Evolutionary conservation across 2,888 invertebrate species (phyloP).

Genomic region (Drosophila sordidapex): DNA sequence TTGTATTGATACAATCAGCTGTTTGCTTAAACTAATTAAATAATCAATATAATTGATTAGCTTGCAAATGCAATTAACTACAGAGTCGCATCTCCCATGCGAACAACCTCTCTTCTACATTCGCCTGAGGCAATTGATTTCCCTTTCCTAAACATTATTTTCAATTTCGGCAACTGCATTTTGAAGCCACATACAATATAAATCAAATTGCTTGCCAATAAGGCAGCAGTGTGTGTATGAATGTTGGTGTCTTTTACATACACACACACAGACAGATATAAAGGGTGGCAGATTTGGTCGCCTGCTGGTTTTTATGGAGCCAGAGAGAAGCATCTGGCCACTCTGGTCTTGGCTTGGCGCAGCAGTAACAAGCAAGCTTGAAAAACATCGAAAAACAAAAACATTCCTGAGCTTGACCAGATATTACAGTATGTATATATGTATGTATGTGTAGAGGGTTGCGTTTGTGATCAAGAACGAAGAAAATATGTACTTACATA

Average conservation of each 20-base stretch:
- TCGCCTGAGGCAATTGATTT: neutral
- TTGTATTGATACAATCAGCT: slow-evolving; percentile 47
- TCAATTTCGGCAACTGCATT: slow-evolving; percentile 36
- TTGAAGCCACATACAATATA: slow-evolving; percentile 56
- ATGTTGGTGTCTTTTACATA: neutral
- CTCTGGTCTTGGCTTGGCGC: slow-evolving; percentile 21
- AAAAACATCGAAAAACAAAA: slow-evolving; percentile 2
- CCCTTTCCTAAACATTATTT: slow-evolving; percentile 18
- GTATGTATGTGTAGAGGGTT: slow-evolving; percentile 7
- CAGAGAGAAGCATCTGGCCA: neutral
- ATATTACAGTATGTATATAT: slow-evolving; percentile 25
- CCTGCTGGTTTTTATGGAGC: slow-evolving; percentile 49
- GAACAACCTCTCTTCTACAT: neutral
- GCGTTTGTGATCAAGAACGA: neutral
- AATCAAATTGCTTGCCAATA: slow-evolving; percentile 65
- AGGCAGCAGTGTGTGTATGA: slow-evolving; percentile 4
- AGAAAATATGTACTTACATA: neutral
- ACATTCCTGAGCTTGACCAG: slow-evolving; percentile 9
- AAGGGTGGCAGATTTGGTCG: slow-evolving; percentile 34
- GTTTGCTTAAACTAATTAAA: slow-evolving; percentile 73
- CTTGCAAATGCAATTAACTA: slow-evolving; percentile 35
- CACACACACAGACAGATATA: slow-evolving; percentile 1
- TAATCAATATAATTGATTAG: slow-evolving; percentile 74
- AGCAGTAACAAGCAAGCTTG: slow-evolving; percentile 12
- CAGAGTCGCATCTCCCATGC: neutral